Evolutionary conservation across 2,888 invertebrate genomes (phyloP), one percentile per base, ranked within the genome.

Genomic region (Diloba caeruleocephala): DNA sequence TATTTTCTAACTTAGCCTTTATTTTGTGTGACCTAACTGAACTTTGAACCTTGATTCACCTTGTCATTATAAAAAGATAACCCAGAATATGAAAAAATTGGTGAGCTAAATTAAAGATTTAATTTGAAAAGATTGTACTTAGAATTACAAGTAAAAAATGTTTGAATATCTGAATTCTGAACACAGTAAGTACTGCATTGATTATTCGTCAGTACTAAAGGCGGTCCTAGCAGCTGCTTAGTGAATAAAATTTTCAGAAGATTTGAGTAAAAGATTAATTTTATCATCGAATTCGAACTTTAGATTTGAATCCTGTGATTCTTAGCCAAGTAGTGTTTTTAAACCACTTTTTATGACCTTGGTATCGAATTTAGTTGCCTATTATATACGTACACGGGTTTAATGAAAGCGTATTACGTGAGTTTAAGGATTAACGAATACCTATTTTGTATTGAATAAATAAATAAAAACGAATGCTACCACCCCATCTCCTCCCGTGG

Each of bases 11-110:
- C 12, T 12, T 5, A 3, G 17, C 7, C 25, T 61, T 62, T 53
- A 54, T 62, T 67, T 65, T 50, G 17, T 62, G 34, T 36, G 6
- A 21, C 28, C 54, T 33, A n/a, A n/a, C n/a, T n/a, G 29, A 38
- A 21, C 38, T 15, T 5, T 10, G 10, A 19, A 12, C 26, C 23
- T 33, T 21, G 6, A 8, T 31, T 52, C 19, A 38, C 60, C 53
- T 46, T 46, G 26, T 7, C 17, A 15, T 36, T 34, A 42, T 28
- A 13, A 43, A 29, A 29, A 21, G 26, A 34, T 34, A 21, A 5
- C 34, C 7, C 21, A 43, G 6, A 51, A 36, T 44, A 52, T 19
- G n/a, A 26, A 44, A 52, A 26, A 32, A 28, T 15, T 2, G 5
- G 5, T 6, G 5, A 44, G 1, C 21, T 26, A 8, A 44, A 41